Evolutionary conservation across 2,113 vertebrate species (phyloP), one percentile per base, ranked within the genome.

Genomic region (Copsychus sechellarum): DNA sequence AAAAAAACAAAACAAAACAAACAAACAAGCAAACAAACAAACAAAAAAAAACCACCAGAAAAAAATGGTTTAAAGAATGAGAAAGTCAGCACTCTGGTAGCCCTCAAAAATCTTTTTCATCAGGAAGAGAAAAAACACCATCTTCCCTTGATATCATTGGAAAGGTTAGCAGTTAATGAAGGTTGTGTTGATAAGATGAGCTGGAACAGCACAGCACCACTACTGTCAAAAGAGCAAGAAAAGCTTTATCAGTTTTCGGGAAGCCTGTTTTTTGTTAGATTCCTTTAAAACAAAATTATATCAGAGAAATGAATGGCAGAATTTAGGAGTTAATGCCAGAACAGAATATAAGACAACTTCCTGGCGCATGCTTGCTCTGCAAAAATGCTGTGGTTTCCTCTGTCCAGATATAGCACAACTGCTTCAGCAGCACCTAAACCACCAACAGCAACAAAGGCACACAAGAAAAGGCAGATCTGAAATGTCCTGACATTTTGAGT

Each of bases 161-260:
- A 97, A 97, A 97, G 79, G 95, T 97, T 96, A 96, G 92, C 91
- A 86, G 87, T 96, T 97, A 97, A 98, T 97, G 95, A 98, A 94
- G 86, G 95, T 34, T 89, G 77, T 34, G 23, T 81, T 69, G 91
- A 97, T 96, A 96, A 97, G 90, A 64, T 0, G 2, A 84, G 71
- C 61, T 65, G 81, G 50, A 86, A 76, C 43, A 92, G 67, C 42
- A 60, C 71, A 74, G 72, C 70, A 57, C 76, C 85, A 61, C 61
- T 51, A 79, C 77, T 94, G 47, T 72, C 77, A 67, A 86, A 96
- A 95, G 53, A 79, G 28, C 17, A 89, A 70, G 34, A 89, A 93
- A 91, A 83, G 47, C 29, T 54, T 94, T 95, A 97, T 95, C 84
- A 12, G 72, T 72, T 92, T 88, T 87, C 25, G 88, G 95, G 91